Evolutionary conservation across 2,888 invertebrate species (phyloP), one percentile per base, ranked within the genome.

Genomic region (Tipula helvola): DNA sequence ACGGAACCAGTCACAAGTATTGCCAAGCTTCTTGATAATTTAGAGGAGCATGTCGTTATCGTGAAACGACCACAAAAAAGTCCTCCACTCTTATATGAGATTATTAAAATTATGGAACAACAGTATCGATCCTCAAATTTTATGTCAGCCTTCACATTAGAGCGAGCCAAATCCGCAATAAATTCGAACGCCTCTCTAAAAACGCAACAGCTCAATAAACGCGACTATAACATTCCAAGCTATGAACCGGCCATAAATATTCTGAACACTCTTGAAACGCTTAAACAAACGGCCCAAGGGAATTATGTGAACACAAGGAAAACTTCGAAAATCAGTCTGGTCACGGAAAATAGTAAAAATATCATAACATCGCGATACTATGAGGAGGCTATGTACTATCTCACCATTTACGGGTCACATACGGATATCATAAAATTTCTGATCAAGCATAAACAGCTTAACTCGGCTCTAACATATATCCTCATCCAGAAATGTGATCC

Each of bases 371-470:
- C 93, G 0, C 92, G 93, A 88, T 93, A 94, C 88, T 95, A 95
- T 89, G 94, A 95, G 87, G 97, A 98, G 91, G 96, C 96, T 89
- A 91, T 96, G 1, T 96, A 95, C 90, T 98, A 98, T 90, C 92
- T 98, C 3, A 93, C 93, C 3, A 95, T 94, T 87, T 98, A 97
- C 89, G 97, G 97, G 0, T 95, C 95, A 3, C 95, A 95, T 89
- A 92, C 93, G 0, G 95, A 95, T 10, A 93, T 96, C 87, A 93
- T 97, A 86, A 94, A 94, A 87, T 97, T 97, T 90, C 95, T 95
- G 88, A 93, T 96, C 88, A 94, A 94, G 87, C 95, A 96, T 88
- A 94, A 95, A 13, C 94, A 95, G 88, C 92, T 95, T 88, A 91
- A 92, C 5, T 94, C 95, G 86, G 96, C 96, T 8, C 92, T 97